Percentiles rank a stretch among this genome's conserved stretches.
Evolutionary conservation across 1,140 invertebrate genomes (phyloP).

Genomic region (Leptinotarsa undecemlineata): DNA sequence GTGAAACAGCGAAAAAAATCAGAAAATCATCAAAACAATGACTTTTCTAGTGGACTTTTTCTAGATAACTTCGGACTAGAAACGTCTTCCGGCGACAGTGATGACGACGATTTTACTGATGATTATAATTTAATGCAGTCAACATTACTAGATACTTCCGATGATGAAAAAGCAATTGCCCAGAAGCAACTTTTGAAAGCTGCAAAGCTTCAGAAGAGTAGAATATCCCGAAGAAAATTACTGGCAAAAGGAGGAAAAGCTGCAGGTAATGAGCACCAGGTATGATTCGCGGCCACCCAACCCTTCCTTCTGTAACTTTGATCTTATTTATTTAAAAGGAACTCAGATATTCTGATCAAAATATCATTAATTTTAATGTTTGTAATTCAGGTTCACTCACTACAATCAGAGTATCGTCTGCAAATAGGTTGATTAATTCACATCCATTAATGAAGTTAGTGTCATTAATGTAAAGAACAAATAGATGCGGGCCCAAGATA

Average conservation of each 20-base stretch:
- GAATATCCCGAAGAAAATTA: slow-evolving; percentile 46
- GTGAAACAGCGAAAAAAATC: slow-evolving; percentile 38
- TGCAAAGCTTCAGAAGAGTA: slow-evolving; percentile 49
- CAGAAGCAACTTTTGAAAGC: slow-evolving; percentile 52
- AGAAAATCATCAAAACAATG: slow-evolving; percentile 34
- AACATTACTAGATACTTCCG: slow-evolving; percentile 37
- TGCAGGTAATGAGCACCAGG: slow-evolving; percentile 22
- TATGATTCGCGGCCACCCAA: too few species aligned
- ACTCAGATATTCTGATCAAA: too few species aligned
- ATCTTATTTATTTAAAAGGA: too few species aligned
- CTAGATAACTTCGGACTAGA: slow-evolving; percentile 43
- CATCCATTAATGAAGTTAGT: too few species aligned
- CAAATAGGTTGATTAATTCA: too few species aligned
- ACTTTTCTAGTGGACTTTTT: slow-evolving; percentile 38
- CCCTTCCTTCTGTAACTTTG: too few species aligned
- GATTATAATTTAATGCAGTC: slow-evolving; percentile 38
- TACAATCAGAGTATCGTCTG: too few species aligned
- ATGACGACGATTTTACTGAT: slow-evolving; percentile 48
- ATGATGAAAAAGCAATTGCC: slow-evolving; percentile 51
- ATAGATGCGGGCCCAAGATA: too few species aligned
- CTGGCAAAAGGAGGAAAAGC: slow-evolving; percentile 40
- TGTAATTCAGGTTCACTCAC: too few species aligned
- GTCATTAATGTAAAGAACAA: too few species aligned
- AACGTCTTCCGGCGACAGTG: slow-evolving; percentile 45
- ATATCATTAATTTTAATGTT: too few species aligned